Evolutionary conservation across 2,888 invertebrate genomes (phyloP).

Genomic region (Drosophila anomelani): DNA sequence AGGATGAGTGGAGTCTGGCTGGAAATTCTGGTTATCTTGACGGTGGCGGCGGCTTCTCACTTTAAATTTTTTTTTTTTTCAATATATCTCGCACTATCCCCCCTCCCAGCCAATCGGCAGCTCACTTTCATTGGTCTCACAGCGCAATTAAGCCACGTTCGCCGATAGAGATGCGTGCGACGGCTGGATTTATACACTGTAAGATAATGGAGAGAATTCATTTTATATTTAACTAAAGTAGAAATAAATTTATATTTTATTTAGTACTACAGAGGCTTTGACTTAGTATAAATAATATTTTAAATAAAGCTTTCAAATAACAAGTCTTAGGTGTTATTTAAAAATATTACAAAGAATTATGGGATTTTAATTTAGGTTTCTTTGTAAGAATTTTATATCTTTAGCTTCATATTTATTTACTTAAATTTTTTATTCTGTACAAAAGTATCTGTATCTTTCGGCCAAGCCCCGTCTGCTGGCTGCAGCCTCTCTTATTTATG

Average conservation of each 20-base stretch:
- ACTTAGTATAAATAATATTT: background rate
- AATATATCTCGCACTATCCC: constrained; percentile 33
- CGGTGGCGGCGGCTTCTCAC: constrained; percentile 37
- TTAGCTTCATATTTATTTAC: constrained; percentile 5
- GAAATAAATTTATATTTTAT: background rate
- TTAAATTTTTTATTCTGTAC: background rate
- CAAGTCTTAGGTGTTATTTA: too few relatives aligned
- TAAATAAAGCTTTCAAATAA: too few relatives aligned
- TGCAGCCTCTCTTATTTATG: constrained; percentile 69
- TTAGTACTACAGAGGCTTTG: background rate
- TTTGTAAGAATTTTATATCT: background rate
- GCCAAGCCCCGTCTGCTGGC: constrained; percentile 18
- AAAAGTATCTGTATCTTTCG: constrained; percentile 20
- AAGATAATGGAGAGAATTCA: background rate
- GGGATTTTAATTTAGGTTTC: too few relatives aligned
- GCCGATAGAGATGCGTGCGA: constrained; percentile 39
- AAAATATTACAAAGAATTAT: too few relatives aligned
- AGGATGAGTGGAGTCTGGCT: constrained; percentile 55
- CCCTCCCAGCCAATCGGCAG: constrained; percentile 26
- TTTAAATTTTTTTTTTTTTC: constrained; percentile 57
- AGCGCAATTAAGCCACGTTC: constrained; percentile 60
- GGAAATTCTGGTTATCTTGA: constrained; percentile 80
- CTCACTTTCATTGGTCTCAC: constrained; percentile 68
- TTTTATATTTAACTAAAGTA: too few relatives aligned
- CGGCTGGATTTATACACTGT: constrained; percentile 8